Percentiles rank a stretch among this genome's conserved stretches.
phyloP scores from a whole-genome alignment of 2,797 vertebrate genomes.

The Pseudochaenichthys georgianus region DNA sequence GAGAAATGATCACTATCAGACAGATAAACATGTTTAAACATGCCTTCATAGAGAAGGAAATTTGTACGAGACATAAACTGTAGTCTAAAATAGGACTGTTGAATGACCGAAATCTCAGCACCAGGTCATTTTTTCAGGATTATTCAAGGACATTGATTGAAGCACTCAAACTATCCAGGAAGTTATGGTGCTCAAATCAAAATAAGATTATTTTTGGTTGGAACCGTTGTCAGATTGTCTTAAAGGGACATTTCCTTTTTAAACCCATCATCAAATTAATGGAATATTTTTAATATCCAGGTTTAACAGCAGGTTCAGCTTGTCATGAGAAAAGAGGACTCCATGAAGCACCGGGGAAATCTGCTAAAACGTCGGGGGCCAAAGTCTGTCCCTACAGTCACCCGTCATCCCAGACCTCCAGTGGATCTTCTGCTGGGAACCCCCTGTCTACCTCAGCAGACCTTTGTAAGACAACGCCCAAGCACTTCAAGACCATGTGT shows the following conservation, averaged over 20 bases:
- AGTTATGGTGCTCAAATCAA: background rate
- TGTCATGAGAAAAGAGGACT: slow-evolving; percentile 86
- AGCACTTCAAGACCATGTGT: slow-evolving; percentile 97
- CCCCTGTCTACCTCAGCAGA: slow-evolving; percentile 93
- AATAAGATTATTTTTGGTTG: background rate
- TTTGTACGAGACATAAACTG: slow-evolving; percentile 1
- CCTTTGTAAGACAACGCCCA: slow-evolving; percentile 93
- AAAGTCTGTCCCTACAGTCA: slow-evolving; percentile 95
- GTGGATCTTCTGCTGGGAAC: slow-evolving; percentile 81
- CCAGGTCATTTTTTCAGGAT: background rate
- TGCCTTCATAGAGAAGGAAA: background rate
- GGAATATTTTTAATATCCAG: slow-evolving; percentile 46
- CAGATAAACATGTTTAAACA: background rate
- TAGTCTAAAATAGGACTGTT: background rate
- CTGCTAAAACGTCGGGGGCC: slow-evolving; percentile 83
- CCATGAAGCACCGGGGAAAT: slow-evolving; percentile 87
- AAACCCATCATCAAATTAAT: background rate
- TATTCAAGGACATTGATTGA: background rate
- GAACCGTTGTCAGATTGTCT: background rate
- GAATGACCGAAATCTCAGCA: background rate
- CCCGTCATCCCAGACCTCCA: slow-evolving; percentile 84
- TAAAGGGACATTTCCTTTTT: too few relatives aligned
- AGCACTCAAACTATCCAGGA: background rate
- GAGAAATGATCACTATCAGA: background rate
- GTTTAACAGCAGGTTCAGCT: slow-evolving; percentile 74